Evolutionary conservation across 2,797 vertebrate species (phyloP), one percentile per base, ranked within the genome.

Genomic region (Poeciliopsis turneri): DNA sequence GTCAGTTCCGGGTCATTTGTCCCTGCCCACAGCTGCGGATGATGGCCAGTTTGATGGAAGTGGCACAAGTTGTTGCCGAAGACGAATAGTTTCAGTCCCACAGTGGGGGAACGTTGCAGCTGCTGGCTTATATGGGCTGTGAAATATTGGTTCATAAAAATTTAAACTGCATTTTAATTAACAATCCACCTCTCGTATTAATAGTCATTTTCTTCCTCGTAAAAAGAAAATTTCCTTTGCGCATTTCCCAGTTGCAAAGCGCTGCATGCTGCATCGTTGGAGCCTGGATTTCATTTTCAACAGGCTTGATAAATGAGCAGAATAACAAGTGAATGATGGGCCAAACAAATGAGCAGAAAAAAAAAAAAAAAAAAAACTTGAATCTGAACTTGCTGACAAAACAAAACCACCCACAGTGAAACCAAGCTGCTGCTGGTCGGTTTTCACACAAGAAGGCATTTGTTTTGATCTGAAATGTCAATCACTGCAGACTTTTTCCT

Each of bases 141-240:
- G 82, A 89, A 87, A 92, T 89, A 86, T 79, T 81, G 80, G 28
- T 74, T 93, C 79, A 89, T 92, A 84, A 92, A 93, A 74, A 89
- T 85, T 89, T 72, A 89, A 76, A 43, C 28, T 1, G 20, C 47
- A 30, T 80, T 92, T 81, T 89, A 93, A 92, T 92, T 90, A 91
- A 91, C 51, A 90, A 82, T 66, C 70, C 28, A 10, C 28, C 15
- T 59, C 77, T 73, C 45, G 68, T 53, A 84, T 84, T 84, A 84
- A 69, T 41, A 55, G 80, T 75, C 72, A 86, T 84, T 84, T 76
- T 74, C 81, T 79, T n/a, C 28, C 64, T 41, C 11, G 20, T 69
- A 45, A 55, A 75, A 51, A 30, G 5, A 33, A 77, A 39, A 57
- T 72, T 68, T 61, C 61, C 64, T 36, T 77, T 47, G 55, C 47